Percentiles rank a stretch among this genome's conserved stretches.
Evolutionary conservation across 2,113 vertebrate genomes (phyloP).

Genomic region (Epinephelus moara): DNA sequence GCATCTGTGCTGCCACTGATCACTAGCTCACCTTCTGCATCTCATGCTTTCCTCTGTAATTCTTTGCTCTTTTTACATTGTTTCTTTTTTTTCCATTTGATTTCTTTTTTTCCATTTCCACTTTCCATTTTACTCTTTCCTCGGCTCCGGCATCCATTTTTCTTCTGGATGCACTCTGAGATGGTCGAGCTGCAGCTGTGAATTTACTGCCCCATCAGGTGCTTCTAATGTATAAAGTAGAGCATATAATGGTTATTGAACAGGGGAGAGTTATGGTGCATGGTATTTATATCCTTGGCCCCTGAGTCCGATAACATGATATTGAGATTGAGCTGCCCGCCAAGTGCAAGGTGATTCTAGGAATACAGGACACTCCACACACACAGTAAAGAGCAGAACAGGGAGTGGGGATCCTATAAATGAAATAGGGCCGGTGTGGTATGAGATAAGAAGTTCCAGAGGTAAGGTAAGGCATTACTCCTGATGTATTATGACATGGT

Average conservation of each 20-base stretch:
- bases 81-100: constrained; percentile 6
- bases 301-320: constrained; percentile 81
- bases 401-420: constrained; percentile 61
- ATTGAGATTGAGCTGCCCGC: constrained; percentile 80
- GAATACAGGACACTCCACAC: constrained; percentile 65
- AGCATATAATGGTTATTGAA: constrained; percentile 86
- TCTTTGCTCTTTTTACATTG: constrained; percentile 10
- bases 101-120: constrained; percentile 39
- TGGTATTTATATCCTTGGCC: constrained; percentile 84
- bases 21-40: constrained; percentile 36
- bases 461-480: constrained; percentile 68
- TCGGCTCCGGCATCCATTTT: constrained; percentile 50
- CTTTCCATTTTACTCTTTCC: constrained; percentile 51
- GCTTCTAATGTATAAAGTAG: constrained; percentile 84
- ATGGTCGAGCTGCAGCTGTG: constrained; percentile 73
- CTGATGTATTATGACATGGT: constrained; percentile 72
- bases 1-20: constrained; percentile 14
- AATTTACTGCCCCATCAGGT: constrained; percentile 85
- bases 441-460: constrained; percentile 69
- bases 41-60: constrained; percentile 15
- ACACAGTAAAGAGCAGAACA: constrained; percentile 50
- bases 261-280: constrained; percentile 79
- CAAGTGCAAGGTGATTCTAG: constrained; percentile 70
- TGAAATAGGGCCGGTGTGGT: constrained; percentile 59
- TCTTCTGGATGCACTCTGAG: constrained; percentile 65